Conservation (phyloP, 2,797 vertebrate genomes). For the Anguilla megastoma region DNA sequence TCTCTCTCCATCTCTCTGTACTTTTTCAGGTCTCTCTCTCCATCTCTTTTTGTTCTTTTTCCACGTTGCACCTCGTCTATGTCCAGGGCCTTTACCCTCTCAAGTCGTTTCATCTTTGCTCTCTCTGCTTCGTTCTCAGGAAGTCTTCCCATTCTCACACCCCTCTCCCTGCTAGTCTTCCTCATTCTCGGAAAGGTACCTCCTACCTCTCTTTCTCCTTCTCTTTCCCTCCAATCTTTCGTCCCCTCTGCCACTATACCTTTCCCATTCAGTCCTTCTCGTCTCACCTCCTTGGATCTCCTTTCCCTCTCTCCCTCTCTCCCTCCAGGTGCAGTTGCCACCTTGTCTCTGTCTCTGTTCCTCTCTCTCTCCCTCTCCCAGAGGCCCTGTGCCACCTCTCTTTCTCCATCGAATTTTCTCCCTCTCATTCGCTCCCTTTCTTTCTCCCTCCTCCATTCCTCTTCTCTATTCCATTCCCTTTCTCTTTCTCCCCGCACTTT, state of each 20-base stretch:
- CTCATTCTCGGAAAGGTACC: slow-evolving; percentile 16
- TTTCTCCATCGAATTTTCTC: slow-evolving; percentile 56
- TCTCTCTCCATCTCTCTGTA: slow-evolving; percentile 31
- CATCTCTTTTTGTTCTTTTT: slow-evolving; percentile 38
- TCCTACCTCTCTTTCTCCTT: slow-evolving; percentile 27
- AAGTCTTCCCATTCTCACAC: not conserved
- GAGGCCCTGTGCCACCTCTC: slow-evolving; percentile 44
- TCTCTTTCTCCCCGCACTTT: slow-evolving; percentile 54
- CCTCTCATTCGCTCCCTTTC: slow-evolving; percentile 52
- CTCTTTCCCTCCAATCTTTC: slow-evolving; percentile 43
- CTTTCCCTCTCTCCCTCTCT: slow-evolving; percentile 34
- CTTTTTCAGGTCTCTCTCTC: slow-evolving; percentile 33
- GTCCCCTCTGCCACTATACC: slow-evolving; percentile 64
- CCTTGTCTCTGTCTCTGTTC: slow-evolving; percentile 44
- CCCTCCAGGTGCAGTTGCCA: slow-evolving; percentile 55
- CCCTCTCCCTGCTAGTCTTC: not conserved
- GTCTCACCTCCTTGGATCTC: not conserved
- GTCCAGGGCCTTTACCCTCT: slow-evolving; percentile 45
- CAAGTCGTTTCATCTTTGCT: slow-evolving; percentile 40
- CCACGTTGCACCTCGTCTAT: slow-evolving; percentile 32
- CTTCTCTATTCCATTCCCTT: slow-evolving; percentile 49
- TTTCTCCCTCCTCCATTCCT: slow-evolving; percentile 48
- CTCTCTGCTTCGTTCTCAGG: slow-evolving; percentile 36
- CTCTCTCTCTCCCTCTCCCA: not conserved
- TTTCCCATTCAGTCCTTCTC: slow-evolving; percentile 60